Conservation (phyloP, 2,797 vertebrate genomes). For the Rhincodon typus region DNA sequence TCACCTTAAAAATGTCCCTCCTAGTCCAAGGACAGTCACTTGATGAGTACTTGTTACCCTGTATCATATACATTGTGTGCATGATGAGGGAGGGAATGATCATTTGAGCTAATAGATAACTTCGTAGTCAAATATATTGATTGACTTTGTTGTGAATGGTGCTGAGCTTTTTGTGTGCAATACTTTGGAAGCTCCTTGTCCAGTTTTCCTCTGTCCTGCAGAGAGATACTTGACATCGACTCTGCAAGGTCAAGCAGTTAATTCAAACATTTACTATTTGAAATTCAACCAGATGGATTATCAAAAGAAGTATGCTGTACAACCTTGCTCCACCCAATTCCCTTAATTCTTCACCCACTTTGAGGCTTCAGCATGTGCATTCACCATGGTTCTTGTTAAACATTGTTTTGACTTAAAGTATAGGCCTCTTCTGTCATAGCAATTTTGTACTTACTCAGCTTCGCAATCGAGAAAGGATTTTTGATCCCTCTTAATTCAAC, state of each 20-base stretch:
- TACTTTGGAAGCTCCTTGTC: neutral
- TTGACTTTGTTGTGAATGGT: neutral
- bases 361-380: neutral
- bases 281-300: neutral
- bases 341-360: neutral
- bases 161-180: neutral
- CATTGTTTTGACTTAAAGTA: neutral
- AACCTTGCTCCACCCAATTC: neutral
- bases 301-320: neutral
- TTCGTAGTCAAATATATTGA: neutral
- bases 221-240: too few relatives aligned
- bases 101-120: neutral
- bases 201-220: neutral
- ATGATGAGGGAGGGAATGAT: too few relatives aligned
- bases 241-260: neutral
- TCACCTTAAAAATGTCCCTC: too few relatives aligned
- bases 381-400: neutral
- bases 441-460: neutral
- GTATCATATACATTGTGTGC: too few relatives aligned
- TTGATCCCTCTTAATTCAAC: neutral
- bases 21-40: too few relatives aligned
- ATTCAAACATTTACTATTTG: neutral
- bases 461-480: neutral
- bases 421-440: neutral
- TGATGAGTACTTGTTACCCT: too few relatives aligned